Conservation (phyloP, 2,113 vertebrate genomes). For the Pollachius pollachius region DNA sequence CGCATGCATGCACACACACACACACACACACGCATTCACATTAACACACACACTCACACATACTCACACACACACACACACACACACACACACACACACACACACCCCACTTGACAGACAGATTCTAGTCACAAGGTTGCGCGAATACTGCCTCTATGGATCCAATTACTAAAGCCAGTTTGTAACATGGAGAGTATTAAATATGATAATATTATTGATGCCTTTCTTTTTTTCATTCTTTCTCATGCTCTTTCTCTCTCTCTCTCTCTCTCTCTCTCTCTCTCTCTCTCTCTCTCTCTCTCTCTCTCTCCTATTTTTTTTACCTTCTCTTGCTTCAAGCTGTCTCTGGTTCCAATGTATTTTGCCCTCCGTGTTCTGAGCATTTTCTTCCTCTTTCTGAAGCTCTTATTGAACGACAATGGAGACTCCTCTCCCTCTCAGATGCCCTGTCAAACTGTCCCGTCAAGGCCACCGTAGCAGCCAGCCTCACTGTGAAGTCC, state of each 20-base stretch:
- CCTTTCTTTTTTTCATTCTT: slow-evolving; percentile 5
- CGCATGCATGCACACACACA: background rate
- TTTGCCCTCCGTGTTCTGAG: slow-evolving; percentile 26
- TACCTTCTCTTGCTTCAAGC: slow-evolving; percentile 24
- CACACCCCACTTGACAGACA: slow-evolving; percentile 3
- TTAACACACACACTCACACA: slow-evolving; percentile 6
- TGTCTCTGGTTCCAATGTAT: background rate
- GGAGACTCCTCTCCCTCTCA: slow-evolving; percentile 57
- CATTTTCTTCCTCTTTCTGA: slow-evolving; percentile 63
- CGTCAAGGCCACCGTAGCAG: slow-evolving; percentile 55
- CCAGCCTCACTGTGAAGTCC: slow-evolving; percentile 61
- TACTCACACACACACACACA: background rate
- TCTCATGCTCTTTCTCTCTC: background rate
- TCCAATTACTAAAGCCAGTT: slow-evolving; percentile 48
- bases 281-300: slow-evolving; percentile 18
- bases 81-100: background rate
- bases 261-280: slow-evolving; percentile 1
- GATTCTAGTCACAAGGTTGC: slow-evolving; percentile 22
- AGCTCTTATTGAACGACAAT: slow-evolving; percentile 64
- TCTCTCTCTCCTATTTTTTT: background rate
- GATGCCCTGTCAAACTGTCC: slow-evolving; percentile 60
- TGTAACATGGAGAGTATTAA: slow-evolving; percentile 47
- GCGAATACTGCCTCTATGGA: slow-evolving; percentile 19
- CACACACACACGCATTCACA: background rate
- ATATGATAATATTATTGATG: slow-evolving; percentile 60